Evolutionary conservation across 2,888 invertebrate genomes (phyloP).

Genomic region (Synergus laeviventris): DNA sequence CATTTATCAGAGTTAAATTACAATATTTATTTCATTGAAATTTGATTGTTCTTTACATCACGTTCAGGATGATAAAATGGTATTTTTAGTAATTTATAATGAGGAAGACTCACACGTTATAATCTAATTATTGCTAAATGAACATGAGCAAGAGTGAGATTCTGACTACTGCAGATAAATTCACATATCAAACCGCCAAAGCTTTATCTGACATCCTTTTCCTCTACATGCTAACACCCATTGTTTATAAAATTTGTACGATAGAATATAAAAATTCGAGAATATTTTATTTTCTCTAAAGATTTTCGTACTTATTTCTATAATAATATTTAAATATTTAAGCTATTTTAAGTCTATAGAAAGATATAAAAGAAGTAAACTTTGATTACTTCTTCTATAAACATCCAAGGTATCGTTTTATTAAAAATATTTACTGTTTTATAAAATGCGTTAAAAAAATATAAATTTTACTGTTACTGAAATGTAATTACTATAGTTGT

Average conservation of each 20-base stretch:
- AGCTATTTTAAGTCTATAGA: background rate
- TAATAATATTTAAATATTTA: background rate
- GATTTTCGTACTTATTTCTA: background rate
- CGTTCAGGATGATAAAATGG: background rate
- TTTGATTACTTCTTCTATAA: constrained; percentile 12
- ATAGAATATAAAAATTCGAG: constrained; percentile 45
- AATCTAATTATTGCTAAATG: background rate
- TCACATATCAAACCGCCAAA: constrained; percentile 39
- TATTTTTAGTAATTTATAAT: constrained; percentile 7
- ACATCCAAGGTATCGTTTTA: constrained; percentile 11
- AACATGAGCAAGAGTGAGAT: background rate
- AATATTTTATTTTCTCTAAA: background rate
- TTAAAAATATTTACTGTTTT: constrained; percentile 43
- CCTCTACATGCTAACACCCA: constrained; percentile 53
- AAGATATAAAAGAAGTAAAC: background rate
- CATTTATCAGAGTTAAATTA: background rate
- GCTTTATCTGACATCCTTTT: constrained; percentile 67
- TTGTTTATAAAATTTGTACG: constrained; percentile 34
- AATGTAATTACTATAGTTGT: constrained; percentile 40
- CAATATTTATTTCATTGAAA: background rate
- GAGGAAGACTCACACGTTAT: constrained; percentile 24
- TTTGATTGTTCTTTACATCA: background rate
- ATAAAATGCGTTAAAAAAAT: constrained; percentile 50
- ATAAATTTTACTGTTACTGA: constrained; percentile 41
- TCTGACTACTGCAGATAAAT: constrained; percentile 12